Percentiles rank a stretch among this genome's conserved stretches.
Conservation (phyloP, 2,888 invertebrate species). For the Ecdyonurus torrentis region DNA sequence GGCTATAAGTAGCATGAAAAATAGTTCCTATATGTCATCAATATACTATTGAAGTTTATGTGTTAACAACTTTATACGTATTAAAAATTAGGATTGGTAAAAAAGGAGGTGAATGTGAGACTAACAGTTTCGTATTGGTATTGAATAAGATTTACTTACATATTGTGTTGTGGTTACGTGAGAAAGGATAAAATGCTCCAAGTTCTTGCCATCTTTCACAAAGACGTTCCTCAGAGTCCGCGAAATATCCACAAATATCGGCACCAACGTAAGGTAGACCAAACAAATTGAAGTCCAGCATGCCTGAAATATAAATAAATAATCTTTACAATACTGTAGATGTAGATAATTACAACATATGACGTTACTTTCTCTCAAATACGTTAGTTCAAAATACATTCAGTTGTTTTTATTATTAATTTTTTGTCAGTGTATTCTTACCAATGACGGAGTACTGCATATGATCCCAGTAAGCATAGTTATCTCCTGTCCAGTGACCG, state of each 20-base stretch:
- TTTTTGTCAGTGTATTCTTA: too few relatives aligned
- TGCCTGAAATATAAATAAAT: too few relatives aligned
- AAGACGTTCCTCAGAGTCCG: conserved; percentile 23
- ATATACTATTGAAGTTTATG: neutral
- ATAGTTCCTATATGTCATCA: too few relatives aligned
- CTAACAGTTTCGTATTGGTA: too few relatives aligned
- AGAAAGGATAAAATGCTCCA: conserved; percentile 29
- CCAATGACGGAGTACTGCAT: neutral
- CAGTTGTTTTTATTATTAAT: too few relatives aligned
- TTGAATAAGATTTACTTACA: conserved; percentile 4
- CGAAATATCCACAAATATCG: conserved; percentile 19
- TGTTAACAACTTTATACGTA: neutral
- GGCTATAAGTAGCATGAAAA: too few relatives aligned
- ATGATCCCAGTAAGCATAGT: conserved; percentile 1
- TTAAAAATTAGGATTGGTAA: too few relatives aligned
- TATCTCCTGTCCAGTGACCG: neutral
- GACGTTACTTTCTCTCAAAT: too few relatives aligned
- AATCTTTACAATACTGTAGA: too few relatives aligned
- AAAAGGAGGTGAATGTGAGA: too few relatives aligned
- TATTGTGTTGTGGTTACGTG: conserved; percentile 23
- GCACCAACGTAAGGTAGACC: conserved; percentile 18
- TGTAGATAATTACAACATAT: too few relatives aligned
- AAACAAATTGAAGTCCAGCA: conserved; percentile 26
- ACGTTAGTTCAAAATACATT: too few relatives aligned
- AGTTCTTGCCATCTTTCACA: conserved; percentile 31